Percentiles rank a stretch among this genome's conserved stretches.
Conservation (phyloP, 2,888 invertebrate genomes). For the Oscheius myriophilus region DNA sequence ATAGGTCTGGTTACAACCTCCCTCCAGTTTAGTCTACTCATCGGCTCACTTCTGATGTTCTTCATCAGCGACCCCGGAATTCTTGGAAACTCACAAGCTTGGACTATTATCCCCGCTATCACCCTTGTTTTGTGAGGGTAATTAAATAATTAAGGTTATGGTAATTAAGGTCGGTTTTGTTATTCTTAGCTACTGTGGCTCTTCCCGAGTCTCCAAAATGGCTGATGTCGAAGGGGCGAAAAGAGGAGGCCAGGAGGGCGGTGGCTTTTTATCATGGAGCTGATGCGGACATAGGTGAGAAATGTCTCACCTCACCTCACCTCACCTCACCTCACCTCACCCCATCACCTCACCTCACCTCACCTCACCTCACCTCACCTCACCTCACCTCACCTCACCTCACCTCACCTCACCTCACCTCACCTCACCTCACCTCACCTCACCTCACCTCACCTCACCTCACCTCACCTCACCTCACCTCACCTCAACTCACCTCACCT, state of each 20-base stretch:
- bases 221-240: constrained; percentile 34
- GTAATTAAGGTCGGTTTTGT: constrained; percentile 26
- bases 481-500: background rate
- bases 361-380: no score
- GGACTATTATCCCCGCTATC: constrained; percentile 26
- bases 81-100: constrained; percentile 10
- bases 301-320: no score
- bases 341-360: background rate
- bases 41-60: constrained; percentile 25
- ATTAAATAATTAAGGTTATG: background rate
- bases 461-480: background rate
- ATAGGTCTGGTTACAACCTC: constrained; percentile 20
- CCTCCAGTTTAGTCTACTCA: constrained; percentile 11
- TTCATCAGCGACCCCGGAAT: constrained; percentile 13
- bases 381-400: no score
- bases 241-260: constrained; percentile 37
- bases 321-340: background rate
- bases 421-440: no score
- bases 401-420: no score
- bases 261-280: constrained; percentile 38
- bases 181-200: constrained; percentile 25
- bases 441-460: no score
- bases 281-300: constrained; percentile 14
- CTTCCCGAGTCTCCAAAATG: constrained; percentile 53
- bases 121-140: constrained; percentile 37